A percentile compares a stretch with the other conserved stretches of the same genome.
These are phyloP conservation scores for Papilio elwesi DNA, from an alignment of 2,888 invertebrate species.

Conservation along the genomic window DNA sequence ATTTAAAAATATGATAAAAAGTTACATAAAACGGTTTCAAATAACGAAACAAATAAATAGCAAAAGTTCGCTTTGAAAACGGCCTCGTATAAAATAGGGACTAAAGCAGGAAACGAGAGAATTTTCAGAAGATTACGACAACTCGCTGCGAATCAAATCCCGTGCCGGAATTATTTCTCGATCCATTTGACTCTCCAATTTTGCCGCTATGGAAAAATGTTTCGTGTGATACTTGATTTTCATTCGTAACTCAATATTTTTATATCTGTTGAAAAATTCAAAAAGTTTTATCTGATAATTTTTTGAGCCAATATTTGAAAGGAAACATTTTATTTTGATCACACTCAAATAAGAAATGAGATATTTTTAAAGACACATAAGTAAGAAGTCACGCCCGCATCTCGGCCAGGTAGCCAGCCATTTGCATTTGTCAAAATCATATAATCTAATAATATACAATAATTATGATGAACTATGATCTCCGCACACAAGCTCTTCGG, in stretches of 20 bases:
- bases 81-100: slow-evolving; percentile 15
- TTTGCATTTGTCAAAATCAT: no score
- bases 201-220: slow-evolving; percentile 30
- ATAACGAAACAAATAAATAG: slow-evolving; percentile 21
- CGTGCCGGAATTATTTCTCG: slow-evolving; percentile 37
- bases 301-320: background rate
- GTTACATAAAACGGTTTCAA: slow-evolving; percentile 4
- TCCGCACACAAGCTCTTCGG: no score
- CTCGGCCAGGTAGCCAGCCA: no score
- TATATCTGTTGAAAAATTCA: slow-evolving; percentile 11
- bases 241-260: slow-evolving; percentile 14
- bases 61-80: slow-evolving; percentile 19
- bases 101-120: slow-evolving; percentile 23
- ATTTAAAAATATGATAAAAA: background rate
- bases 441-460: no score
- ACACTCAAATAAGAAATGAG: no score
- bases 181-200: slow-evolving; percentile 38
- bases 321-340: no score
- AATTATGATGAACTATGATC: no score
- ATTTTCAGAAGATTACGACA: slow-evolving; percentile 36
- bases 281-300: background rate
- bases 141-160: slow-evolving; percentile 35
- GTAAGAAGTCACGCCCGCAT: no score
- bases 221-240: slow-evolving; percentile 28
- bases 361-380: no score